Conservation (phyloP, 1,140 invertebrate species). For the Phymastichus coffea region DNA sequence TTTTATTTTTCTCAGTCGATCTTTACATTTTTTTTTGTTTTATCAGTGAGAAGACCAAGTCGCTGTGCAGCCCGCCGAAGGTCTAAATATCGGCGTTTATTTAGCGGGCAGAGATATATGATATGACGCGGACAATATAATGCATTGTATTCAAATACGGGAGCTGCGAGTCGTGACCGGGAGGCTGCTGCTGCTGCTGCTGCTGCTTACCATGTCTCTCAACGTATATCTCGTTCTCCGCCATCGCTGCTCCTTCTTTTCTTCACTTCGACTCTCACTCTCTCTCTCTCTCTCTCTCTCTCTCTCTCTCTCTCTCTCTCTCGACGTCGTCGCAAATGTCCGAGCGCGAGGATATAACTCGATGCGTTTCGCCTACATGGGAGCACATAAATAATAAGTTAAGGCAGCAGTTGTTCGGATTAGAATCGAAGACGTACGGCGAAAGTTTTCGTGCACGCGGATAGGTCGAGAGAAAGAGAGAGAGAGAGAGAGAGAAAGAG, state of each 20-base stretch:
- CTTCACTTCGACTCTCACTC: background rate
- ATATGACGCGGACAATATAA: constrained; percentile 59
- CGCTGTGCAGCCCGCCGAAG: constrained; percentile 42
- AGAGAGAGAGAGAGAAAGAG: too few species aligned
- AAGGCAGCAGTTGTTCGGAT: too few species aligned
- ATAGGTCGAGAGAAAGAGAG: too few species aligned
- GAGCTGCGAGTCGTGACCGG: constrained; percentile 56
- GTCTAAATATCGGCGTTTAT: constrained; percentile 59
- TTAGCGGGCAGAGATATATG: constrained; percentile 56
- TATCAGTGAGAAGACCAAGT: too few species aligned
- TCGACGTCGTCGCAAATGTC: too few species aligned
- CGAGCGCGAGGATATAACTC: too few species aligned
- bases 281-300: constrained; percentile 7
- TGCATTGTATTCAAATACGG: constrained; percentile 60
- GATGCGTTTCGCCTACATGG: too few species aligned
- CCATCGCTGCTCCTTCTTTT: constrained; percentile 13
- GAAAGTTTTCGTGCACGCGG: too few species aligned
- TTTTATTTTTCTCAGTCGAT: constrained; percentile 26
- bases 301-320: background rate
- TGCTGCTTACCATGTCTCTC: background rate
- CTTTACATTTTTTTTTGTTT: constrained; percentile 3
- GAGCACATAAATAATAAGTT: too few species aligned
- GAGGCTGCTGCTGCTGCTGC: too few species aligned
- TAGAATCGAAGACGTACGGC: too few species aligned
- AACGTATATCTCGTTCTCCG: background rate